Conservation (phyloP, 2,113 vertebrate species). For the Azemiops feae region DNA sequence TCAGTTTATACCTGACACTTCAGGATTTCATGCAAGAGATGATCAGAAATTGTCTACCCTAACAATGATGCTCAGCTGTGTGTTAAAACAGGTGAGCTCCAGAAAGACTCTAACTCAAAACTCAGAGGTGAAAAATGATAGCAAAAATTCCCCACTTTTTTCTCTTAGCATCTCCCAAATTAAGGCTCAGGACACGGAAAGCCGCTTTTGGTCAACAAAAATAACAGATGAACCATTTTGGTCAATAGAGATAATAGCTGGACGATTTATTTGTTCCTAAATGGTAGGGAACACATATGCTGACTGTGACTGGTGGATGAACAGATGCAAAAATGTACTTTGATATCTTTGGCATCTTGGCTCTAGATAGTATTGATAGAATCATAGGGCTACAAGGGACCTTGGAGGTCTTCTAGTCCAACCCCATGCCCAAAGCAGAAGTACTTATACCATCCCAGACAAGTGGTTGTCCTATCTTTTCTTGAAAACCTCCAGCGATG, state of each 20-base stretch:
- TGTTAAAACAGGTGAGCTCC: background rate
- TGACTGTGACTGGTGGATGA: background rate
- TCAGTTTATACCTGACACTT: background rate
- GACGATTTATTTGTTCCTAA: background rate
- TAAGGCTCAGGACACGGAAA: background rate
- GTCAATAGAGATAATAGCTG: background rate
- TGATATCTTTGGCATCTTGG: background rate
- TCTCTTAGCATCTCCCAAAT: background rate
- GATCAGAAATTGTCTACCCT: background rate
- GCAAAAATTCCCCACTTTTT: background rate
- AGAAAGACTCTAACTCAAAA: background rate
- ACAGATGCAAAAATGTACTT: background rate
- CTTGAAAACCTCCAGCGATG: too few relatives aligned
- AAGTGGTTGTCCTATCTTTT: too few relatives aligned
- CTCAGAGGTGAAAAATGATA: background rate
- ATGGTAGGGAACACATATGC: background rate
- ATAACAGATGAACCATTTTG: background rate
- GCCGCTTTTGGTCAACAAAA: background rate
- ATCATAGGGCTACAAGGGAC: too few relatives aligned
- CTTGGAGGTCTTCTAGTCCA: too few relatives aligned
- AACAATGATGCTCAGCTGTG: background rate
- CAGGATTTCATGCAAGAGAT: background rate
- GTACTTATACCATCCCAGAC: too few relatives aligned
- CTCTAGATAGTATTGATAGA: background rate
- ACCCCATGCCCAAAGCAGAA: too few relatives aligned